A percentile compares a stretch with the other conserved stretches of the same genome.
Conservation (phyloP, 2,888 invertebrate genomes). For the Mythimna albipuncta region DNA sequence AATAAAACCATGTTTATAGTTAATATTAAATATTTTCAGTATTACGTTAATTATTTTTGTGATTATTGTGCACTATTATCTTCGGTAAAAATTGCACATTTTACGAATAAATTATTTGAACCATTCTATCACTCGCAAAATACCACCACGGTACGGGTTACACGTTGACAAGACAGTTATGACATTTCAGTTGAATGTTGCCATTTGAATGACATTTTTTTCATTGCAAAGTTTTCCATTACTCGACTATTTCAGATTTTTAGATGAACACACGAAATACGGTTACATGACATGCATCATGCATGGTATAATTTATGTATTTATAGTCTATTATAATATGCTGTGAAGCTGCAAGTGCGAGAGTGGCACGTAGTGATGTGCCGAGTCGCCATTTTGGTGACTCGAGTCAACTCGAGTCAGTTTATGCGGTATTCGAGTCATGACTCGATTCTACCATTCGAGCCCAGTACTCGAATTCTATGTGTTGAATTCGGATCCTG, state of each 20-base stretch:
- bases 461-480: no score
- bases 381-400: no score
- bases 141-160: conserved; percentile 42
- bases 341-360: no score
- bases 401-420: no score
- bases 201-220: neutral
- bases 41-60: conserved; percentile 46
- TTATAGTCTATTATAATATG: no score
- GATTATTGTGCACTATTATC: conserved; percentile 43
- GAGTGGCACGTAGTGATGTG: no score
- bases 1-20: conserved; percentile 91
- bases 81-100: conserved; percentile 65
- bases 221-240: neutral
- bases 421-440: no score
- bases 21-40: conserved; percentile 38
- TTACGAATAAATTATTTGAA: conserved; percentile 59
- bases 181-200: conserved; percentile 48
- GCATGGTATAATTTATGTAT: no score
- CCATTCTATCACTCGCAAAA: conserved; percentile 32
- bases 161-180: conserved; percentile 70
- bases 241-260: neutral
- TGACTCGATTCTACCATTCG: no score
- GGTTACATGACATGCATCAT: no score
- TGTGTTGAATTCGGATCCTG: no score
- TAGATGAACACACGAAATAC: neutral